Percentiles rank a stretch among this genome's conserved stretches.
phyloP scores from a whole-genome alignment of 2,797 vertebrate genomes.

The Sebastes hubbsi region DNA sequence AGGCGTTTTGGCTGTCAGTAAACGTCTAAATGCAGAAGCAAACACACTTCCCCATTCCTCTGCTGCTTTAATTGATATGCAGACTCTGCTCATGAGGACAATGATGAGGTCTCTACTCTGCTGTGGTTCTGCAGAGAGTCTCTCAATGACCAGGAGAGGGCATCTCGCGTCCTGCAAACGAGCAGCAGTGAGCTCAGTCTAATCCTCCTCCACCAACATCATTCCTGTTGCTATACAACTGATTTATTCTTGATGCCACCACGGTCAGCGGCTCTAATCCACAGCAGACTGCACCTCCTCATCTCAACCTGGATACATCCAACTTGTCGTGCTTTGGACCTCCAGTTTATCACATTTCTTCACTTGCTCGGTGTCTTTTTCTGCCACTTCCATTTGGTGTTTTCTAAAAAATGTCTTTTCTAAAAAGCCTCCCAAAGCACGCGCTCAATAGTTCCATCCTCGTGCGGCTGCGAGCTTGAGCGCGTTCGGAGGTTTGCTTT shows the following conservation, averaged over 20 bases:
- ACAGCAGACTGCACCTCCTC: constrained; percentile 52
- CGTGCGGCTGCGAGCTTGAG: constrained; percentile 18
- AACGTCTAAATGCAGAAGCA: no score
- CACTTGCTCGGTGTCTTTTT: constrained; percentile 20
- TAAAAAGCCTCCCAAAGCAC: background rate
- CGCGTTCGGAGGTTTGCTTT: constrained; percentile 16
- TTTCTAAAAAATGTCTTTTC: constrained; percentile 14
- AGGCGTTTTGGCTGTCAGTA: no score
- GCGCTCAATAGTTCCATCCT: constrained; percentile 31
- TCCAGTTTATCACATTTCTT: constrained; percentile 31
- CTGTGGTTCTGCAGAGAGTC: constrained; percentile 33
- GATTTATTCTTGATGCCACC: constrained; percentile 68
- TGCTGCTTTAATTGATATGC: constrained; percentile 34
- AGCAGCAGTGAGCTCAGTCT: constrained; percentile 25
- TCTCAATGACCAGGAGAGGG: constrained; percentile 79
- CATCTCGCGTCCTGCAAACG: constrained; percentile 63
- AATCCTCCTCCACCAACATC: constrained; percentile 55
- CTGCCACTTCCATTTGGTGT: constrained; percentile 49
- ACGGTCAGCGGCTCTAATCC: constrained; percentile 55
- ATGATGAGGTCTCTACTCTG: constrained; percentile 19
- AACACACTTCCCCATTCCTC: no score
- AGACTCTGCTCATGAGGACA: constrained; percentile 40
- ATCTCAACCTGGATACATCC: constrained; percentile 22
- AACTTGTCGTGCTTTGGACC: constrained; percentile 46
- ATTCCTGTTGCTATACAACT: constrained; percentile 74